Base-by-base conservation (phyloP, 2,797 vertebrate genomes). In the Margarornis squamiger region DNA sequence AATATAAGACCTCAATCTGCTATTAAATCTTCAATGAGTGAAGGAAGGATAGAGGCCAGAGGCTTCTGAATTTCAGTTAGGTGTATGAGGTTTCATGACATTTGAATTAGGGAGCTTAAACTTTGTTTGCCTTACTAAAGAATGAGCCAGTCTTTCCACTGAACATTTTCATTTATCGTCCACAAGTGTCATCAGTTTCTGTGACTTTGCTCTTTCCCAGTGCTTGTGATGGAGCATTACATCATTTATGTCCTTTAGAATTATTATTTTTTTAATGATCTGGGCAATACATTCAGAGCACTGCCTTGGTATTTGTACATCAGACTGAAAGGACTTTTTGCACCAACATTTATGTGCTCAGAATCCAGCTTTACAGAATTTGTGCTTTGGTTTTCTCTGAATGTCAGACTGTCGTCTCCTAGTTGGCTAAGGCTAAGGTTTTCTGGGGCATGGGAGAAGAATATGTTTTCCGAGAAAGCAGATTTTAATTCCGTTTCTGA, bases 401-500 rank as follows among this genome's bases (percentile, higher is more conserved):
- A 26, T 68, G 57, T 45, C n/a, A 48, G 36, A 10, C 26, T 70
- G 39, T 86, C 20, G 20, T 72, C 39, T 80, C 7, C 0, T 41
- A 41, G 20, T 66, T 94, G 26, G 46, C 52, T 93, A 54, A 77
- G 46, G 43, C 73, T 81, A 13, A 76, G 49, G 15, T 88, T 93
- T 94, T 67, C 23, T 67, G 66, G 14, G 27, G 19, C 68, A 49
- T 45, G 43, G 68, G 34, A 67, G 52, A 71, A 65, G 51, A 66
- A 65, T 22, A 1, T 51, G 23, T 74, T 83, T 92, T 86, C 48
- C 8, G 11, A 81, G 48, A 73, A 43, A 79, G 77, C 67, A 88
- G 59, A 24, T 71, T 94, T 93, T 39, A 49, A 51, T 90, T 95
- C 39, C 65, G 30, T 74, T 92, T 90, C 70, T 77, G 58, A 79